A percentile compares a stretch with the other conserved stretches of the same genome.
Evolutionary conservation across 2,797 vertebrate genomes (phyloP).

Genomic region (Tokudaia muenninki): DNA sequence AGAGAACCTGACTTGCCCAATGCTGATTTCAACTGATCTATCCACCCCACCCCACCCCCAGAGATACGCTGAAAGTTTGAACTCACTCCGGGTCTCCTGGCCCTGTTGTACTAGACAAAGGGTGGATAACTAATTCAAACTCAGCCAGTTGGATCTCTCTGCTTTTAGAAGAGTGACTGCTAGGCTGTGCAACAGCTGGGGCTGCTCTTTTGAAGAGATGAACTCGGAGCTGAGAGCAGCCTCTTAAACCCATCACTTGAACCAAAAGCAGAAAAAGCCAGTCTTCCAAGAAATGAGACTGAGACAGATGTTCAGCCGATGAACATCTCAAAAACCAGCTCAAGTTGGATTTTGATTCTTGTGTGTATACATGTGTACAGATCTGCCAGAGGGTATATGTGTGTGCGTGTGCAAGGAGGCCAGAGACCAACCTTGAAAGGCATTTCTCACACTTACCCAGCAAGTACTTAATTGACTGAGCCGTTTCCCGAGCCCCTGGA

Average conservation of each 20-base stretch:
- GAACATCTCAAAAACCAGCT: neutral
- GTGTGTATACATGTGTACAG: neutral
- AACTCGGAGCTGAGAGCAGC: neutral
- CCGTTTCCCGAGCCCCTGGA: neutral
- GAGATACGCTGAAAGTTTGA: neutral
- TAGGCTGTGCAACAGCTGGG: neutral
- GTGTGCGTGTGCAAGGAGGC: neutral
- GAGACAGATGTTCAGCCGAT: neutral
- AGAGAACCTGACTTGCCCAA: neutral
- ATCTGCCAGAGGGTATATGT: neutral
- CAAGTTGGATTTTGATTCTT: slow-evolving; percentile 45
- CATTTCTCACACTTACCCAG: neutral
- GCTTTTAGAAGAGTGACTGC: neutral
- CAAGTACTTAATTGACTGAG: neutral
- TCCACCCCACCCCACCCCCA: neutral
- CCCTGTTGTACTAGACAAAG: neutral
- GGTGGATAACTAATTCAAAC: neutral
- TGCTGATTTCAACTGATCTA: neutral
- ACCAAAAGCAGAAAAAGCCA: neutral
- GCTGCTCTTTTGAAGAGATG: neutral
- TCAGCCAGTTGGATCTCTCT: neutral
- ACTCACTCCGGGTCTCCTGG: neutral
- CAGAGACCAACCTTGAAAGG: neutral
- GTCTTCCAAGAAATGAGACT: slow-evolving; percentile 52
- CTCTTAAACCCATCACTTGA: neutral